Conservation (phyloP, 2,888 invertebrate species). For the Carterocephalus palaemon region DNA sequence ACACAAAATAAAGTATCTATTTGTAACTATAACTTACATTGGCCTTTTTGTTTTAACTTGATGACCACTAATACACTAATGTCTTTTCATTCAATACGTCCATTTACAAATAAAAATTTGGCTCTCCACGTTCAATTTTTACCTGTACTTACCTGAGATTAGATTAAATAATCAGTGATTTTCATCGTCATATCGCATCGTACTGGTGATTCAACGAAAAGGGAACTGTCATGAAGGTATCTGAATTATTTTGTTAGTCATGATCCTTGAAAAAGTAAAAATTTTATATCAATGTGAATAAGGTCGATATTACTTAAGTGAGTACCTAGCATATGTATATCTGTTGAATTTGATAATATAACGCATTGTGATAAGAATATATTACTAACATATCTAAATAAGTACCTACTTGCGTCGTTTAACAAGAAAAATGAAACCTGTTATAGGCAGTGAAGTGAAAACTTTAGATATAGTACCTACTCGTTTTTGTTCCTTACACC, state of each 20-base stretch:
- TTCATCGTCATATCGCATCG: background rate
- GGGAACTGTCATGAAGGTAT: background rate
- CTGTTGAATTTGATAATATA: too few species aligned
- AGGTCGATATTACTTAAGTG: too few species aligned
- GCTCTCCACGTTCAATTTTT: constrained; percentile 1
- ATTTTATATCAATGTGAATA: too few species aligned
- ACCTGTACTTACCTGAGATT: constrained; percentile 24
- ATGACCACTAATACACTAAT: constrained; percentile 3
- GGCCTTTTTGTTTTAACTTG: background rate
- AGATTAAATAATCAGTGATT: constrained; percentile 28
- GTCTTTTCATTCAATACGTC: constrained; percentile 22
- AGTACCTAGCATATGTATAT: too few species aligned
- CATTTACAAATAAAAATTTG: constrained; percentile 20
- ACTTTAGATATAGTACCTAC: too few species aligned
- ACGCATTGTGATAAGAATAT: too few species aligned
- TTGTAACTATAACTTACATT: constrained; percentile 15
- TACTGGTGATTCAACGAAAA: background rate
- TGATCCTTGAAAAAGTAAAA: too few species aligned
- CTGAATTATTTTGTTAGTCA: background rate
- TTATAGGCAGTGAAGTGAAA: too few species aligned
- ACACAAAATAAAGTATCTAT: background rate
- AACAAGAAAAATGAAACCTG: too few species aligned
- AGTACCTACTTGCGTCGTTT: too few species aligned
- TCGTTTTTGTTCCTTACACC: too few species aligned
- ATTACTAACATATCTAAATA: too few species aligned